phyloP scores from a whole-genome alignment of 2,888 invertebrate genomes.

The Hyles lineata region DNA sequence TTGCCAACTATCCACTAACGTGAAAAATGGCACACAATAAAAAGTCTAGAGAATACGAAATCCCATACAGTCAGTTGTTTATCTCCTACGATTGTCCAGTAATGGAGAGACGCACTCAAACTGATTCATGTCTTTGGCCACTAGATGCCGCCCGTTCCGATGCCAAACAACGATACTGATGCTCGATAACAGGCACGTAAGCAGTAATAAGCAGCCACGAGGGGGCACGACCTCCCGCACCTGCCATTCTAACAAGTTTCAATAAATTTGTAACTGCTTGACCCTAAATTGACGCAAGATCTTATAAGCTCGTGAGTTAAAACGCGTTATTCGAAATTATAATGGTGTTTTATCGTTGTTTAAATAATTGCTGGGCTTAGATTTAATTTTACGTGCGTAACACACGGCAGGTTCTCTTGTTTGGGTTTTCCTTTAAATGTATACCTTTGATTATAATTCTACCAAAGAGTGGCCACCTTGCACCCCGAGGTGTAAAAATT shows the following conservation, averaged over 20 bases:
- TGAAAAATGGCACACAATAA: not conserved
- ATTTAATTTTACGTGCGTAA: not conserved
- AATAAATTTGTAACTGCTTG: constrained; percentile 15
- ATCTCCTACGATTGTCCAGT: constrained; percentile 49
- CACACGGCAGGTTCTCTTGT: too few species aligned
- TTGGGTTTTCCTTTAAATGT: too few species aligned
- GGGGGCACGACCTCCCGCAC: constrained; percentile 13
- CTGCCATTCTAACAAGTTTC: not conserved
- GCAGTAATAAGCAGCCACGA: not conserved
- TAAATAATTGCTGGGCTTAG: not conserved
- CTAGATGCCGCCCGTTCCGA: constrained; percentile 48
- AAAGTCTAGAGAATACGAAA: constrained; percentile 4
- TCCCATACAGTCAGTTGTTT: constrained; percentile 33
- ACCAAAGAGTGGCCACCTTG: too few species aligned
- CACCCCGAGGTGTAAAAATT: too few species aligned
- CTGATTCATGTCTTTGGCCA: constrained; percentile 47
- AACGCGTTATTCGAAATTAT: not conserved
- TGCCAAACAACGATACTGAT: constrained; percentile 47
- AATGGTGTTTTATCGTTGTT: not conserved
- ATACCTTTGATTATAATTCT: too few species aligned
- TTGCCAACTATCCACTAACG: not conserved
- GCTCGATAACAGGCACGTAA: constrained; percentile 32
- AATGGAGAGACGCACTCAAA: constrained; percentile 50
- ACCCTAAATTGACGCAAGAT: constrained; percentile 1
- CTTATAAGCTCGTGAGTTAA: not conserved